Percentiles rank a stretch among this genome's conserved stretches.
These are phyloP conservation scores for Guaruba guarouba DNA, from an alignment of 2,113 vertebrate species.

Conservation along the genomic window DNA sequence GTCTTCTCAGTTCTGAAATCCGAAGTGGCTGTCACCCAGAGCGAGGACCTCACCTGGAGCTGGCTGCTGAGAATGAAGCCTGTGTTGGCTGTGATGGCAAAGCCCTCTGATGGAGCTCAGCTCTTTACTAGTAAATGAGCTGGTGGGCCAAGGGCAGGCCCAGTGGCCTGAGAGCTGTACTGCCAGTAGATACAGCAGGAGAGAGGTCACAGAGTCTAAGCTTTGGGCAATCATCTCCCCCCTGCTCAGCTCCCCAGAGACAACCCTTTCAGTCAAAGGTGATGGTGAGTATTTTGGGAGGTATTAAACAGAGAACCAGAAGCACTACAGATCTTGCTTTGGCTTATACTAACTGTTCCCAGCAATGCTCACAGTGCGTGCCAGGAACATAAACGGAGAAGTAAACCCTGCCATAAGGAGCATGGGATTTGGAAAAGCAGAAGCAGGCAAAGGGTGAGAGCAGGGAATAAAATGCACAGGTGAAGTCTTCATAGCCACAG, in stretches of 20 bases:
- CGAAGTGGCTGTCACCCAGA: background rate
- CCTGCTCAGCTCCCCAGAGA: background rate
- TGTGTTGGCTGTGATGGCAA: background rate
- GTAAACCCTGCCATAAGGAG: background rate
- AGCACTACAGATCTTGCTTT: background rate
- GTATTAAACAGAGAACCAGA: background rate
- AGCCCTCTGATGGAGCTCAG: background rate
- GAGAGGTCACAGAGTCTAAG: background rate
- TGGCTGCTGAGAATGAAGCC: background rate
- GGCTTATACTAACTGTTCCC: background rate
- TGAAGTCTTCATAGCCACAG: background rate
- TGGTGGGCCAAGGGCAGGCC: background rate
- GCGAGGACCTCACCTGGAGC: background rate
- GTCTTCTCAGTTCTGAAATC: slow-evolving; percentile 4
- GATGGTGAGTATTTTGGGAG: background rate
- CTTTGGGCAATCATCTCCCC: background rate
- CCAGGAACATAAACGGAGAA: slow-evolving; percentile 16
- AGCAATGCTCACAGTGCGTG: background rate
- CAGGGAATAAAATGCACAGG: background rate
- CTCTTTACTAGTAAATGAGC: background rate
- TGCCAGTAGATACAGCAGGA: background rate
- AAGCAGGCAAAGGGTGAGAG: background rate
- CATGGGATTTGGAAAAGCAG: background rate
- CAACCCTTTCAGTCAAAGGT: background rate
- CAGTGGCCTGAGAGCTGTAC: background rate